Evolutionary conservation across 2,888 invertebrate species (phyloP).

Genomic region (Sphinx pinastri): DNA sequence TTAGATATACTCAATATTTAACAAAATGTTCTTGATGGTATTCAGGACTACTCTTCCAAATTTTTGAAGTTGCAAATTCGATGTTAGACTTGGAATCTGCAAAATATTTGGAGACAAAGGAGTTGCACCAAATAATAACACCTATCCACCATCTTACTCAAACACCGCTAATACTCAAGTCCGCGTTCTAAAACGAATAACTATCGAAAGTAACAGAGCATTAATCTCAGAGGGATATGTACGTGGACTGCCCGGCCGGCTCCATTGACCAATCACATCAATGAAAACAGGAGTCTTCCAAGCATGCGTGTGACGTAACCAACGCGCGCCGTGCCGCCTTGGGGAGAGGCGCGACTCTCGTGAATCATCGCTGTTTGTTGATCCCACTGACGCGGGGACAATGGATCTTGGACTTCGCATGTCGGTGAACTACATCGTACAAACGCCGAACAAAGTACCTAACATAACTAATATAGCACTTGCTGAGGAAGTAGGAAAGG

Average conservation of each 20-base stretch:
- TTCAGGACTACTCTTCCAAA: too few relatives aligned
- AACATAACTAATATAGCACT: neutral
- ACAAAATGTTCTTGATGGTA: too few relatives aligned
- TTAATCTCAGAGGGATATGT: conserved; percentile 10
- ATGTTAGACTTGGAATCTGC: too few relatives aligned
- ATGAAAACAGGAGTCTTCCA: conserved; percentile 50
- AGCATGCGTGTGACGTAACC: conserved; percentile 62
- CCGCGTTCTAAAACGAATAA: neutral
- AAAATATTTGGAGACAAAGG: too few relatives aligned
- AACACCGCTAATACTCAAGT: neutral
- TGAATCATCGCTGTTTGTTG: conserved; percentile 31
- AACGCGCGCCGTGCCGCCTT: conserved; percentile 37
- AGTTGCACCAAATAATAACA: neutral
- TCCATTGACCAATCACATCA: conserved; percentile 52
- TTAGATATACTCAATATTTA: too few relatives aligned
- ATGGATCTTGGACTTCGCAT: conserved; percentile 15
- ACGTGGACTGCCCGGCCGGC: conserved; percentile 30
- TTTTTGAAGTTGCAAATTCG: too few relatives aligned
- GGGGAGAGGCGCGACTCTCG: conserved; percentile 29
- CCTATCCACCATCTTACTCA: neutral
- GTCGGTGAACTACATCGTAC: neutral
- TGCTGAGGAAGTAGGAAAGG: neutral
- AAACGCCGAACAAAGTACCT: neutral
- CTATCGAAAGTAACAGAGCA: neutral
- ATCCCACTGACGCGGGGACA: conserved; percentile 22